Evolutionary conservation across 2,113 vertebrate species (phyloP), one percentile per base, ranked within the genome.

Genomic region (Beaufortia kweichowensis): DNA sequence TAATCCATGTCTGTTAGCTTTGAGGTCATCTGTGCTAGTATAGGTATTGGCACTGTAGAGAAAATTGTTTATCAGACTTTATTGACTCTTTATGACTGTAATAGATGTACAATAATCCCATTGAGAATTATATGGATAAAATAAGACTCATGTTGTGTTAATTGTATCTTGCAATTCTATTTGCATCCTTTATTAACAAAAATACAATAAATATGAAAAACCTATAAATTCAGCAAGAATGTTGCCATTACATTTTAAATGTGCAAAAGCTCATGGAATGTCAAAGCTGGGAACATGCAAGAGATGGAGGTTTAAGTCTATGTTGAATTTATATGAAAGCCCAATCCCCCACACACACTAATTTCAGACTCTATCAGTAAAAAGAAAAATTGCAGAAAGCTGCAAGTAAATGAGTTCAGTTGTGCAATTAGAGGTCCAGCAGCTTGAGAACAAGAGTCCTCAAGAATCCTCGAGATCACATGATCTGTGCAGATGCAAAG

Each of bases 171-270:
- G 9, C 10, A 46, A 46, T 46, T 14, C 41, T 12, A 46, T 67
- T n/a, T 68, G 15, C 23, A 46, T 48, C 19, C 10, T 68, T 68
- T 50, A 31, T 68, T 68, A n/a, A 68, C 43, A 50, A 4, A 21
- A 15, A 31, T 62, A 61, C 31, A 62, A n/a, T n/a, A n/a, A n/a
- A n/a, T n/a, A n/a, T n/a, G n/a, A n/a, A n/a, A n/a, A n/a, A n/a
- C n/a, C n/a, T n/a, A n/a, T n/a, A n/a, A n/a, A n/a, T n/a, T n/a
- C n/a, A n/a, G n/a, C n/a, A n/a, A n/a, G n/a, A n/a, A n/a, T n/a
- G n/a, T n/a, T n/a, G n/a, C n/a, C n/a, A n/a, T n/a, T n/a, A n/a
- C n/a, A n/a, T n/a, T n/a, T n/a, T n/a, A n/a, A 53, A 39, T 21
- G 33, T 67, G 24, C 17, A 17, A 17, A 10, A 8, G 26, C 10